Conservation (phyloP, 2,113 vertebrate species). For the Chroicocephalus ridibundus region DNA sequence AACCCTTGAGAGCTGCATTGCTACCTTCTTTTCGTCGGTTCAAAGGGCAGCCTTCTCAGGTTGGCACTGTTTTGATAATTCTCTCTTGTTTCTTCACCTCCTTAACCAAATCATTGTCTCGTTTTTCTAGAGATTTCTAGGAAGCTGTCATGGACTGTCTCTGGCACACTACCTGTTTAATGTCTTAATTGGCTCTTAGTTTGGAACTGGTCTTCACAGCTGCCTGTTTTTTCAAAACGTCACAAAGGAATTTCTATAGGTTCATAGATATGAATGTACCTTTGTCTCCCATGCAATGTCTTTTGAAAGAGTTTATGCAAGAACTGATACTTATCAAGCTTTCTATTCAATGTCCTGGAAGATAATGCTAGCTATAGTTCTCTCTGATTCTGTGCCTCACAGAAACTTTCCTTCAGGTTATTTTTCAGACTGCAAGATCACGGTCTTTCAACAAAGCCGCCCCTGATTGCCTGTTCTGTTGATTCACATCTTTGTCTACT, state of each 20-base stretch:
- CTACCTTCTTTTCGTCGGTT: neutral
- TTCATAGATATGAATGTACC: neutral
- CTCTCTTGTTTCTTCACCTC: neutral
- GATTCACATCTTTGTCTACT: neutral
- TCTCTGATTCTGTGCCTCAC: neutral
- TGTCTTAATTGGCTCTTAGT: neutral
- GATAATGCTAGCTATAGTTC: neutral
- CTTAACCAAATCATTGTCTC: neutral
- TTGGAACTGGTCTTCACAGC: neutral
- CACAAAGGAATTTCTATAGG: neutral
- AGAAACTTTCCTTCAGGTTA: neutral
- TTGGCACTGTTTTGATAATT: neutral
- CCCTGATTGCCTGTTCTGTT: neutral
- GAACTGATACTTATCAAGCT: neutral
- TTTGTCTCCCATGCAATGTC: neutral
- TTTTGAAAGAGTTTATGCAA: neutral
- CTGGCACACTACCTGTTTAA: rapidly evolving
- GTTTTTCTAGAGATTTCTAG: neutral
- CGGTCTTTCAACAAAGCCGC: neutral
- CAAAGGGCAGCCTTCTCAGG: neutral
- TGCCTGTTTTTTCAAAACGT: neutral
- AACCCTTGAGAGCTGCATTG: neutral
- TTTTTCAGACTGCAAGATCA: neutral
- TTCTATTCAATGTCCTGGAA: neutral
- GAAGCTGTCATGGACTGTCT: neutral